Conservation (phyloP, 2,888 invertebrate species). For the Perizoma flavofasciatum region DNA sequence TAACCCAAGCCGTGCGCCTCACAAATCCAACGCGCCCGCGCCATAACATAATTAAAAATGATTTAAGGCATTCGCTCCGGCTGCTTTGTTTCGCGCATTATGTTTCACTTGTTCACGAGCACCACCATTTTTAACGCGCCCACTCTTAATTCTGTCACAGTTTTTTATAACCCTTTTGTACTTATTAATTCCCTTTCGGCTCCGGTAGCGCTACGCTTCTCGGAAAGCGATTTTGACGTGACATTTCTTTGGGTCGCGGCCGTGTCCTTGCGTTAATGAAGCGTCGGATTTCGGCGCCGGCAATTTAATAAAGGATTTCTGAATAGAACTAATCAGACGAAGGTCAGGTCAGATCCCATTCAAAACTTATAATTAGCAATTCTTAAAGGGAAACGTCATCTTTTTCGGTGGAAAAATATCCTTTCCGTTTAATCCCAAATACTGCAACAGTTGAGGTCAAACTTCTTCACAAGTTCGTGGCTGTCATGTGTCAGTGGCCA, state of each 20-base stretch:
- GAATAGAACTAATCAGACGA: constrained; percentile 57
- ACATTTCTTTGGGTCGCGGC: constrained; percentile 75
- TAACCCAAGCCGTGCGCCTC: constrained; percentile 45
- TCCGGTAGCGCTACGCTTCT: constrained; percentile 82
- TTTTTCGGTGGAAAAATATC: constrained; percentile 22
- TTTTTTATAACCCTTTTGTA: constrained; percentile 82
- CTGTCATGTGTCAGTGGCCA: constrained; percentile 39
- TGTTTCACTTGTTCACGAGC: constrained; percentile 82
- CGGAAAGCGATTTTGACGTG: constrained; percentile 78
- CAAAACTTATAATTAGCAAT: constrained; percentile 48
- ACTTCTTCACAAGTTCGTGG: constrained; percentile 33
- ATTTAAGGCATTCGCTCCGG: constrained; percentile 84
- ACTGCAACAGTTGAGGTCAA: constrained; percentile 3
- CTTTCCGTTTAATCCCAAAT: constrained; percentile 3
- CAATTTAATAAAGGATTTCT: constrained; percentile 58
- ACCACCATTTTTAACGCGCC: constrained; percentile 76
- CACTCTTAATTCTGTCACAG: constrained; percentile 83
- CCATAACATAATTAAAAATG: constrained; percentile 85
- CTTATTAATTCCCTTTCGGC: constrained; percentile 81
- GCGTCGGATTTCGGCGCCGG: constrained; percentile 78
- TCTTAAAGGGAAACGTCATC: constrained; percentile 37
- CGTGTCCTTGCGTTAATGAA: constrained; percentile 77
- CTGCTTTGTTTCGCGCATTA: constrained; percentile 84
- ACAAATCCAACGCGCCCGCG: constrained; percentile 58
- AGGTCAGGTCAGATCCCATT: constrained; percentile 53